These are phyloP conservation scores for Cyanoramphus novaezelandiae DNA, from an alignment of 2,113 vertebrate genomes.

Conservation along the genomic window DNA sequence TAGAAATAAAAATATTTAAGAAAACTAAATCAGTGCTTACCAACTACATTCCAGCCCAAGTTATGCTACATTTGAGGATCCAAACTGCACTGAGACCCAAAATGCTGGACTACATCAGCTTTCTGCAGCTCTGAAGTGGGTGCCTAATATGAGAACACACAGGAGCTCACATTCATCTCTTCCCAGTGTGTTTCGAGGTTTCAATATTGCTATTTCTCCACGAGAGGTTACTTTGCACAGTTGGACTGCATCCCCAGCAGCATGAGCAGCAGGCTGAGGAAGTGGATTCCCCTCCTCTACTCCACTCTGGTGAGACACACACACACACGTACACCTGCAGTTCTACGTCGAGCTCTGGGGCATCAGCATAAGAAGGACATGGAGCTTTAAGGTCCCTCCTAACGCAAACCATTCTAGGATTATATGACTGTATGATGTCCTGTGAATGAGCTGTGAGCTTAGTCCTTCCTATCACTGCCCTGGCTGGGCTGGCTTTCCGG, in stretches of 20 bases:
- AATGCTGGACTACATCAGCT: background rate
- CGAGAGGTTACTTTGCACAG: background rate
- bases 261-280: background rate
- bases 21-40: background rate
- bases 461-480: background rate
- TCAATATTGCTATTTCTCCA: background rate
- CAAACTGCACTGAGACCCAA: background rate
- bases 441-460: background rate
- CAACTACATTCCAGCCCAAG: background rate
- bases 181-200: accelerated
- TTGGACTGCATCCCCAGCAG: background rate
- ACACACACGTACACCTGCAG: background rate
- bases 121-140: background rate
- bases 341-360: background rate
- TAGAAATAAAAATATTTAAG: background rate
- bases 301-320: background rate
- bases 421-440: accelerated
- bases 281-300: background rate
- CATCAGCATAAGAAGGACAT: background rate
- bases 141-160: accelerated
- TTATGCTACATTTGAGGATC: background rate
- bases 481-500: too few relatives aligned
- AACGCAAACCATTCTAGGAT: background rate
- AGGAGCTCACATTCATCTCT: background rate
- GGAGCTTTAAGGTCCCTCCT: background rate